These are phyloP conservation scores for Penaeus chinensis DNA, from an alignment of 1,140 invertebrate genomes.

Conservation along the genomic window DNA sequence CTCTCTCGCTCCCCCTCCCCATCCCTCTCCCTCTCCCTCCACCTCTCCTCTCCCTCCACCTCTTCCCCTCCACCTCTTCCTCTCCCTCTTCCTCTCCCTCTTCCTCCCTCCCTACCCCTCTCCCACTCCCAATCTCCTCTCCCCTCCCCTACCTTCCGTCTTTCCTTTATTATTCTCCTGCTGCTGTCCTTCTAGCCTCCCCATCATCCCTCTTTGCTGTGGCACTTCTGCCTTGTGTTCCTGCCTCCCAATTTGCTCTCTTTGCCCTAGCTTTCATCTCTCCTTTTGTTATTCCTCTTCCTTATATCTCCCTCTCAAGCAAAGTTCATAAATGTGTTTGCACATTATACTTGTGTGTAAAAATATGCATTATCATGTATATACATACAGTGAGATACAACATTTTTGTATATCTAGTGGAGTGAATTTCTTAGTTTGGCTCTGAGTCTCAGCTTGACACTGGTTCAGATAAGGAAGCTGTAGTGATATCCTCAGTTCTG, in stretches of 20 bases:
- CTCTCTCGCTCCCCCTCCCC: background rate
- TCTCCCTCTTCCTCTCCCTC: background rate
- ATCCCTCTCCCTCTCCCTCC: background rate
- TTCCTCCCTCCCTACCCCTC: background rate
- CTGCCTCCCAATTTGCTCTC: background rate
- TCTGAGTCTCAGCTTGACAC: too few relatives aligned
- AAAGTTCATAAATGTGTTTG: too few relatives aligned
- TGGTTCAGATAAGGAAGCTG: too few relatives aligned
- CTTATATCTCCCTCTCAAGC: background rate
- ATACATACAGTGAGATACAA: too few relatives aligned
- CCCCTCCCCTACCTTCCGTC: background rate
- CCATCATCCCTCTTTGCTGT: too few relatives aligned
- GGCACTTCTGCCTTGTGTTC: background rate
- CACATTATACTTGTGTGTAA: too few relatives aligned
- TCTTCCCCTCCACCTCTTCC: background rate
- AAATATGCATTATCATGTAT: too few relatives aligned
- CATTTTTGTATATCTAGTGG: too few relatives aligned
- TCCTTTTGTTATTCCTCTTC: background rate
- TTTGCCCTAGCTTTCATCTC: background rate
- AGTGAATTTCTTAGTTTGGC: too few relatives aligned
- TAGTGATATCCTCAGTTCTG: too few relatives aligned
- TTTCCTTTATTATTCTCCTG: background rate
- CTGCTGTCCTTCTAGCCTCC: background rate
- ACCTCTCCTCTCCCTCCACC: background rate
- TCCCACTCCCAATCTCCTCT: background rate